Conservation (phyloP, 2,888 invertebrate species). For the Apomyelois bistriatella region DNA sequence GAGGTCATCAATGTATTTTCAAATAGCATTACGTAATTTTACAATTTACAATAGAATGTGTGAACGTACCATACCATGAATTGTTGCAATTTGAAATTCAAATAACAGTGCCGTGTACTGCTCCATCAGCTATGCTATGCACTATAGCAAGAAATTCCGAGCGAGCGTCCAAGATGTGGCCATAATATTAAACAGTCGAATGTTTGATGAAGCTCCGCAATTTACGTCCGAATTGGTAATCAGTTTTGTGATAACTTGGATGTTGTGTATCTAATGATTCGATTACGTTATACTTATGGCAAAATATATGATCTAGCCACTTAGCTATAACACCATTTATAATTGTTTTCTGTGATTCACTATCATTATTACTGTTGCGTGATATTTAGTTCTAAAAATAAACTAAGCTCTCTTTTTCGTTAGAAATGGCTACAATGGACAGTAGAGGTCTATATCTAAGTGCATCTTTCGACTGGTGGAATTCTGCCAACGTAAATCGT, state of each 20-base stretch:
- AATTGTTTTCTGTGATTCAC: no score
- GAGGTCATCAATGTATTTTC: no score
- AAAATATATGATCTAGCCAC: no score
- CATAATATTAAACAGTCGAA: neutral
- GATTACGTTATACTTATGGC: no score
- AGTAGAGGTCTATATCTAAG: no score
- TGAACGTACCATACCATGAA: neutral
- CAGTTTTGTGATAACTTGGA: neutral
- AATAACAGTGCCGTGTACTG: neutral
- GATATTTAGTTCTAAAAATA: no score
- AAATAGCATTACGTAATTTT: neutral
- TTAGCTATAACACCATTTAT: no score
- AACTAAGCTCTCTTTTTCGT: no score
- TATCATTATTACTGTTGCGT: no score
- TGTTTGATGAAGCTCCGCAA: slow-evolving; percentile 1
- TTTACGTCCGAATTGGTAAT: neutral
- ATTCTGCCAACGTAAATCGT: no score
- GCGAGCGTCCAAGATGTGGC: neutral
- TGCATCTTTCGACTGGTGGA: no score
- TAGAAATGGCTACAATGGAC: no score
- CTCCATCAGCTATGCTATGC: slow-evolving; percentile 1
- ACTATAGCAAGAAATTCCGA: neutral
- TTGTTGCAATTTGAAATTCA: slow-evolving; percentile 4
- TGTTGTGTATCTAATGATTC: neutral
- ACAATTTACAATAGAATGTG: neutral